Evolutionary conservation across 2,113 vertebrate species (phyloP), one percentile per base, ranked within the genome.

Genomic region (Murina feae): DNA sequence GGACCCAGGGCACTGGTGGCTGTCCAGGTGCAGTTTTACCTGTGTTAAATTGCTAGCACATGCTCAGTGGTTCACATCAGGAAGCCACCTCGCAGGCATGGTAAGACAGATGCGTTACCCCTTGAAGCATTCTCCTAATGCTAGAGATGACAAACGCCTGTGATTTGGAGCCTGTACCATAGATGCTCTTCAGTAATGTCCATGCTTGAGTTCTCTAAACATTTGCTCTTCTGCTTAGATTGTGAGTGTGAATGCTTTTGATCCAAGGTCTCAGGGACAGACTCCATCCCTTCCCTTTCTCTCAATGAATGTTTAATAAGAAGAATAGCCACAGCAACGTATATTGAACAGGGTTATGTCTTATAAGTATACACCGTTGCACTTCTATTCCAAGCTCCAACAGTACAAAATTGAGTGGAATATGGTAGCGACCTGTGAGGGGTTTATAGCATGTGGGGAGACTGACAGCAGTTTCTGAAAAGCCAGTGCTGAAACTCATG

Each of bases 401-500:
- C 18, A 49, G 21, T 51, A 55, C 39, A 51, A 53, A 55, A 37
- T 6, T 75, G 35, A 74, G 10, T 69, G 4, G 63, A 51, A 11
- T 51, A 23, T 51, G 35, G 28, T 16, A 1, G 39, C 23, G 14
- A 23, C 25, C 9, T 35, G 13, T 9, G 16, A 89, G 49, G 28
- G 1, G 5, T 44, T 86, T 82, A 12, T 1, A 51, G 17, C 42
- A 4, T 39, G 39, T 44, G 21, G 25, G 32, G 20, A 76, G 66
- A 78, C 10, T 5, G 25, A 49, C 2, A 37, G 25, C 3, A 14
- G 0, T 65, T 82, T 75, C 55, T 32, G 14, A 25, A 72, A 32
- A 74, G n/a, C 32, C 20, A 11, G 21, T 42, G 10, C 11, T 6
- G 0, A 6, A 7, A 5, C 68, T 3, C 1, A 1, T 0, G 1